A percentile compares a stretch with the other conserved stretches of the same genome.
These are phyloP conservation scores for Bryconaethiops microstoma DNA, from an alignment of 2,797 vertebrate genomes.

Conservation along the genomic window DNA sequence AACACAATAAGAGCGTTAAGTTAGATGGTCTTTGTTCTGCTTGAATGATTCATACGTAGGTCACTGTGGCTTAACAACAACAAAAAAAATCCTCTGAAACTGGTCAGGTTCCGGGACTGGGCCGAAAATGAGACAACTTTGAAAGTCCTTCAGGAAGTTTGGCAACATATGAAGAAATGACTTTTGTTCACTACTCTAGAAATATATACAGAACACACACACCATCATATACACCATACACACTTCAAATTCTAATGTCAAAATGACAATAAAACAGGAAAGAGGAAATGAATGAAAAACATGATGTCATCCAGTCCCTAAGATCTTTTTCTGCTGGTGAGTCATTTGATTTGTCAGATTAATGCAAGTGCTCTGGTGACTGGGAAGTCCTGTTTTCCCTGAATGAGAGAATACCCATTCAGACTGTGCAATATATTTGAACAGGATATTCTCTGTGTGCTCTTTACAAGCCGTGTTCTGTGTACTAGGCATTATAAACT, in stretches of 20 bases:
- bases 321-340: conserved; percentile 1
- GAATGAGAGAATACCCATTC: conserved; percentile 18
- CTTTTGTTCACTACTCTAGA: too few species aligned
- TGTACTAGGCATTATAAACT: background rate
- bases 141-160: too few species aligned
- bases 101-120: too few species aligned
- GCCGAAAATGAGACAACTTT: too few species aligned
- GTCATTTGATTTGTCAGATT: conserved; percentile 39
- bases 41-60: too few species aligned
- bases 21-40: too few species aligned
- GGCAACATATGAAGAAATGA: too few species aligned
- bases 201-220: too few species aligned
- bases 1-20: too few species aligned
- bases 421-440: conserved; percentile 37
- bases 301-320: conserved; percentile 6
- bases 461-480: background rate
- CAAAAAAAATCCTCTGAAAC: too few species aligned
- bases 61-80: too few species aligned
- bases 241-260: background rate
- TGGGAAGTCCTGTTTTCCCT: conserved; percentile 21
- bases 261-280: background rate
- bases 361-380: conserved; percentile 16
- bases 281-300: background rate
- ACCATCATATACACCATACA: too few species aligned
- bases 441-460: conserved; percentile 13